Conservation (phyloP, 2,888 invertebrate genomes). For the Himalopsyche japonica region DNA sequence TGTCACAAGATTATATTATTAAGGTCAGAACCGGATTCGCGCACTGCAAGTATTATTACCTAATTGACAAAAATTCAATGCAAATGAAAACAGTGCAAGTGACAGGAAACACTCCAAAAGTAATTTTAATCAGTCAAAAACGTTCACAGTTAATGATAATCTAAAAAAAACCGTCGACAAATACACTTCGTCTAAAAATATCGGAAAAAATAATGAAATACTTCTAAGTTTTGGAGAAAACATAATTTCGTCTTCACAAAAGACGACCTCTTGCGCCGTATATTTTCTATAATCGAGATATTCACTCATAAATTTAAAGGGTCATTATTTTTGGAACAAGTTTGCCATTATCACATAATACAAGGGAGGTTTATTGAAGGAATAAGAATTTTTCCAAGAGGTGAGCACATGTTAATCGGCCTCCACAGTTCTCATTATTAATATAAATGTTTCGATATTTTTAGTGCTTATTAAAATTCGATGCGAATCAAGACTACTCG, state of each 20-base stretch:
- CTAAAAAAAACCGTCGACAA: neutral
- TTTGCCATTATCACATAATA: constrained; percentile 6
- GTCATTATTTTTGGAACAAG: constrained; percentile 5
- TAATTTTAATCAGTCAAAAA: too few relatives aligned
- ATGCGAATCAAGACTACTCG: too few relatives aligned
- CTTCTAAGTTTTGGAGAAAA: neutral
- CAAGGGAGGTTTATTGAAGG: neutral
- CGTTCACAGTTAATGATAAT: too few relatives aligned
- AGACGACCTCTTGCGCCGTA: neutral
- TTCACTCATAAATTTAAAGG: neutral
- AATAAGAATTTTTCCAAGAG: neutral
- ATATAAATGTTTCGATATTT: too few relatives aligned
- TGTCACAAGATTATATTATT: too few relatives aligned
- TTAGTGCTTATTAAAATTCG: too few relatives aligned
- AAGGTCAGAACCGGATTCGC: too few relatives aligned
- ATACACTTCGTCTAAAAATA: neutral
- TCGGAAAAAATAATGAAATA: neutral
- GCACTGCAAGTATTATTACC: too few relatives aligned
- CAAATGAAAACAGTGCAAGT: too few relatives aligned
- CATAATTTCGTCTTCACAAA: neutral
- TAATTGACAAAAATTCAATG: too few relatives aligned
- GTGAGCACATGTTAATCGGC: neutral
- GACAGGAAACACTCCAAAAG: too few relatives aligned
- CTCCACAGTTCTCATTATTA: neutral
- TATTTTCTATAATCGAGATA: neutral